Conservation (phyloP, 1,140 invertebrate species). For the Sarcophaga peregrina region DNA sequence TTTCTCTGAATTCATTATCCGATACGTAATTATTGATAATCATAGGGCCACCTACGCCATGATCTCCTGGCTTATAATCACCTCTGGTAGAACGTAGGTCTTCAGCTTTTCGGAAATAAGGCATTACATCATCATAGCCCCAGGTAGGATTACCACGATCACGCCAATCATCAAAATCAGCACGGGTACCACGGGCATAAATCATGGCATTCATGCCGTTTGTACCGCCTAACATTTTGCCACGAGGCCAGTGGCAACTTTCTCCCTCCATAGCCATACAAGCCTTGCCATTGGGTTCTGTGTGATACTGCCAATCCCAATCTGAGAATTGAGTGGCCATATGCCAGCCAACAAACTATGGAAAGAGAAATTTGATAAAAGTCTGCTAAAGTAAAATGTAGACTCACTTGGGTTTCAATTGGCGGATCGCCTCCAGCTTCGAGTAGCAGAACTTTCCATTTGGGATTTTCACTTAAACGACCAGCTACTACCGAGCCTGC, state of each 20-base stretch:
- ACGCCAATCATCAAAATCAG: conserved; percentile 76
- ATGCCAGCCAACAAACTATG: conserved; percentile 61
- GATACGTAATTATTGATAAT: conserved; percentile 69
- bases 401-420: conserved; percentile 65
- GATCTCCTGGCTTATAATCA: conserved; percentile 68
- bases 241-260: conserved; percentile 72
- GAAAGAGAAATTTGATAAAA: neutral
- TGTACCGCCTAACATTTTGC: conserved; percentile 77
- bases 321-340: conserved; percentile 63
- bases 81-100: conserved; percentile 70
- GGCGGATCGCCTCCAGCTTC: conserved; percentile 85
- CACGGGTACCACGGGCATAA: conserved; percentile 77
- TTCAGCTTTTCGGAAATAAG: conserved; percentile 78
- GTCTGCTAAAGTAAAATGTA: too few species aligned
- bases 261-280: conserved; percentile 66
- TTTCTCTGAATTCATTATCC: conserved; percentile 62
- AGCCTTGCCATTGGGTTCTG: conserved; percentile 61
- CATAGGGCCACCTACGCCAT: conserved; percentile 72
- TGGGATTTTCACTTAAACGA: conserved; percentile 77
- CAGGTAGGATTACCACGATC: conserved; percentile 72
- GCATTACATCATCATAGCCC: conserved; percentile 76
- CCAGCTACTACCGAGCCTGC: conserved; percentile 85
- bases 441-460: conserved; percentile 79
- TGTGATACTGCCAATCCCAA: conserved; percentile 65
- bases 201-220: conserved; percentile 80